A percentile compares a stretch with the other conserved stretches of the same genome.
Evolutionary conservation across 2,113 vertebrate species (phyloP).

Genomic region (Castor canadensis): DNA sequence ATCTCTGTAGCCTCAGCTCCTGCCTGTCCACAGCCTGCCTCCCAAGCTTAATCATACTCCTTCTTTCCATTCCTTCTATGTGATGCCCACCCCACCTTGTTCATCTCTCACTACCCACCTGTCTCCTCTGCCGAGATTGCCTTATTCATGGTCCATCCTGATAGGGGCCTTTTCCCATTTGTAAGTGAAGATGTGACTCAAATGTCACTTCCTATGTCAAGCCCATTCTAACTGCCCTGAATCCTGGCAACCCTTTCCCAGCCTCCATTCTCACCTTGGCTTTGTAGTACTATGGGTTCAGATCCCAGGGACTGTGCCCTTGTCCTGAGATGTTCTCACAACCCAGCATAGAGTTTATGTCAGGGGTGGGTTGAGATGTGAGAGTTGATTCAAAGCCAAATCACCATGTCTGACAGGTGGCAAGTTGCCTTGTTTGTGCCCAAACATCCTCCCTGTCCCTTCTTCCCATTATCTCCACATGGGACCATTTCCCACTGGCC

Average conservation of each 20-base stretch:
- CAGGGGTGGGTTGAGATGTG: background rate
- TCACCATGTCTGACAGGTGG: background rate
- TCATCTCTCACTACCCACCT: no score
- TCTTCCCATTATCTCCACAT: background rate
- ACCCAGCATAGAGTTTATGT: background rate
- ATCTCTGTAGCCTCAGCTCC: background rate
- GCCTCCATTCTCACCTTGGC: background rate
- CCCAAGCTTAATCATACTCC: background rate
- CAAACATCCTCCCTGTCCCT: background rate
- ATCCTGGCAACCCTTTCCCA: background rate
- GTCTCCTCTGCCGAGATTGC: background rate
- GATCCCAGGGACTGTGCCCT: background rate
- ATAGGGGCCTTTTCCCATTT: no score
- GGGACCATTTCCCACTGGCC: background rate
- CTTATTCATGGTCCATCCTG: background rate
- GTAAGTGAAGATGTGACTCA: background rate
- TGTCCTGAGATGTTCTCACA: background rate
- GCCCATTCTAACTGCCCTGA: background rate
- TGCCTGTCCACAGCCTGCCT: background rate
- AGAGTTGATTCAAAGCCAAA: background rate
- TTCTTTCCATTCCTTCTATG: background rate
- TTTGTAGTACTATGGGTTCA: background rate
- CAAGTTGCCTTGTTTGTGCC: background rate
- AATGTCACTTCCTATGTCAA: background rate
- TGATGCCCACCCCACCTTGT: background rate